Evolutionary conservation across 2,888 invertebrate genomes (phyloP).

Genomic region (Pammene fasciana): DNA sequence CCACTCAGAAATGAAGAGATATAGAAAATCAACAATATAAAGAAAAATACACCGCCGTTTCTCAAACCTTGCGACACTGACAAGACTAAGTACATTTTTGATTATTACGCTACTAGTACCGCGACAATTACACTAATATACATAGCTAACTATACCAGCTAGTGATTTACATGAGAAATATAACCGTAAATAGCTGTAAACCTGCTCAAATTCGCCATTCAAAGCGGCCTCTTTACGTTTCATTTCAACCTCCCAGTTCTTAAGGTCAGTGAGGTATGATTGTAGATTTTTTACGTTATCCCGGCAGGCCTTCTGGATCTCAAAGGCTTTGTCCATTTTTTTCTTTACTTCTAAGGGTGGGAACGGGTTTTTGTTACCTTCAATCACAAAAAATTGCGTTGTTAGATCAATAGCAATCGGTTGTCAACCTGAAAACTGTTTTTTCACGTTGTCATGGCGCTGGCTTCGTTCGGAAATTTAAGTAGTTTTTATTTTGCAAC

Average conservation of each 20-base stretch:
- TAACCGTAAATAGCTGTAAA: constrained; percentile 62
- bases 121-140: constrained; percentile 13
- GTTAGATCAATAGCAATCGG: constrained; percentile 42
- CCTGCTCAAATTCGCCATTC: constrained; percentile 77
- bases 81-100: constrained; percentile 39
- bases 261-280: constrained; percentile 87
- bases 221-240: constrained; percentile 86
- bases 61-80: constrained; percentile 38
- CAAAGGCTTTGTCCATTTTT: constrained; percentile 84
- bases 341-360: constrained; percentile 42
- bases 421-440: constrained; percentile 34
- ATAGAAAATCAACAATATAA: constrained; percentile 44
- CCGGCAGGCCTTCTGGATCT: constrained; percentile 87
- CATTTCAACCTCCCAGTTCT: constrained; percentile 88
- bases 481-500: background rate
- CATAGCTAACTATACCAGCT: constrained; percentile 37
- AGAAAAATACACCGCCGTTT: constrained; percentile 39
- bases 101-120: constrained; percentile 34
- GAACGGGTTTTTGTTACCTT: constrained; percentile 40
- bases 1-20: constrained; percentile 42
- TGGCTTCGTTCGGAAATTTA: constrained; percentile 37
- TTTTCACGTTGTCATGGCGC: constrained; percentile 43
- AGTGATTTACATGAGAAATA: constrained; percentile 44
- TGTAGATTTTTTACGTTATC: constrained; percentile 88
- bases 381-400: constrained; percentile 39